A percentile compares a stretch with the other conserved stretches of the same genome.
Evolutionary conservation across 2,888 invertebrate species (phyloP).

Genomic region (Diplolepis rosae): DNA sequence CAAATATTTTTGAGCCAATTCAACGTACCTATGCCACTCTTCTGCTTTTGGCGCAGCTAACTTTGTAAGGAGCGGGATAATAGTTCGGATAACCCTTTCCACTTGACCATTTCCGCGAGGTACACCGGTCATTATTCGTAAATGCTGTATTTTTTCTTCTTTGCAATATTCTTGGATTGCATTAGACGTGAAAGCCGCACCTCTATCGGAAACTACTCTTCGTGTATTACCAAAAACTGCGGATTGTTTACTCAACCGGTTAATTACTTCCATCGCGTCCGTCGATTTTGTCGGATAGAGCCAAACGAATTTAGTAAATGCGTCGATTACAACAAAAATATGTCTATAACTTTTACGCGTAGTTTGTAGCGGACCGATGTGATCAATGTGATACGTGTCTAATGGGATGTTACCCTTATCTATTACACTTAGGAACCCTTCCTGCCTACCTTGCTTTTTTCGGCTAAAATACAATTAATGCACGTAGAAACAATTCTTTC

Average conservation of each 20-base stretch:
- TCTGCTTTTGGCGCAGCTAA: too few species aligned
- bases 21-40: slow-evolving; percentile 53
- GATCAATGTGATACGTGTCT: slow-evolving; percentile 61
- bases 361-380: slow-evolving; percentile 58
- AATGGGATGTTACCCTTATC: slow-evolving; percentile 56
- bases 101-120: slow-evolving; percentile 45
- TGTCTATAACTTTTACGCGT: slow-evolving; percentile 58
- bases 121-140: slow-evolving; percentile 43
- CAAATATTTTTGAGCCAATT: slow-evolving; percentile 17
- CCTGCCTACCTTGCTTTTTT: slow-evolving; percentile 53
- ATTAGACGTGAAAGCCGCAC: slow-evolving; percentile 49
- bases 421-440: slow-evolving; percentile 55
- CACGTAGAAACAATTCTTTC: slow-evolving; percentile 41
- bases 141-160: slow-evolving; percentile 61
- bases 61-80: slow-evolving; percentile 63
- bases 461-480: slow-evolving; percentile 51
- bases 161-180: slow-evolving; percentile 57
- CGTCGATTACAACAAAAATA: slow-evolving; percentile 58
- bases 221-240: slow-evolving; percentile 50
- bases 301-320: slow-evolving; percentile 61
- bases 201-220: slow-evolving; percentile 40
- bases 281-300: slow-evolving; percentile 58
- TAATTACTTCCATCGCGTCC: slow-evolving; percentile 51
- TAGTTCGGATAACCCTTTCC: slow-evolving; percentile 45
- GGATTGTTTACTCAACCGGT: slow-evolving; percentile 47